These are phyloP conservation scores for Mycalesis mineus DNA, from an alignment of 2,888 invertebrate genomes.

Conservation along the genomic window DNA sequence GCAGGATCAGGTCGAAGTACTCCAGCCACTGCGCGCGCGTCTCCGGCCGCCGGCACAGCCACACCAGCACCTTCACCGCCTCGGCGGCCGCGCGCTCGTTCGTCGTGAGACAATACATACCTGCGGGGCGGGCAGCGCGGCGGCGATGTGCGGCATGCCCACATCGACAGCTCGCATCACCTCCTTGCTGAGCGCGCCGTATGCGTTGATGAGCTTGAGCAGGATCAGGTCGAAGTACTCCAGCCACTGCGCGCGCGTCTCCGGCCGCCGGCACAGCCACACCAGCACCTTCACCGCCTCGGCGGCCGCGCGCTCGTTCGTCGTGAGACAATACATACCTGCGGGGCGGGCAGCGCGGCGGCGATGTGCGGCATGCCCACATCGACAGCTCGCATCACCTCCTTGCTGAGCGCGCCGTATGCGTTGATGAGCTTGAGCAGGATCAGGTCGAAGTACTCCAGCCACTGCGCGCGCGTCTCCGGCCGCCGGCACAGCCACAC, in stretches of 20 bases:
- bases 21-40: conserved; percentile 88
- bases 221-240: conserved; percentile 95
- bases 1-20: conserved; percentile 93
- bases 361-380: conserved; percentile 87
- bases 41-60: conserved; percentile 88
- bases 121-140: conserved; percentile 83
- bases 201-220: conserved; percentile 91
- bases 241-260: conserved; percentile 87
- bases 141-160: conserved; percentile 85
- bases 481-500: conserved; percentile 90
- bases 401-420: conserved; percentile 84
- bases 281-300: conserved; percentile 88
- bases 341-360: conserved; percentile 84
- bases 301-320: conserved; percentile 82
- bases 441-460: conserved; percentile 93
- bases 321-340: conserved; percentile 37
- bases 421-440: conserved; percentile 92
- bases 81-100: conserved; percentile 84
- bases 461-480: conserved; percentile 87
- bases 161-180: conserved; percentile 91
- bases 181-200: conserved; percentile 84
- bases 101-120: conserved; percentile 45
- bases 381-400: conserved; percentile 91
- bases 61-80: conserved; percentile 88
- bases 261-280: conserved; percentile 89